A percentile compares a stretch with the other conserved stretches of the same genome.
Conservation (phyloP, 2,113 vertebrate genomes). For the Marmota flaviventris region DNA sequence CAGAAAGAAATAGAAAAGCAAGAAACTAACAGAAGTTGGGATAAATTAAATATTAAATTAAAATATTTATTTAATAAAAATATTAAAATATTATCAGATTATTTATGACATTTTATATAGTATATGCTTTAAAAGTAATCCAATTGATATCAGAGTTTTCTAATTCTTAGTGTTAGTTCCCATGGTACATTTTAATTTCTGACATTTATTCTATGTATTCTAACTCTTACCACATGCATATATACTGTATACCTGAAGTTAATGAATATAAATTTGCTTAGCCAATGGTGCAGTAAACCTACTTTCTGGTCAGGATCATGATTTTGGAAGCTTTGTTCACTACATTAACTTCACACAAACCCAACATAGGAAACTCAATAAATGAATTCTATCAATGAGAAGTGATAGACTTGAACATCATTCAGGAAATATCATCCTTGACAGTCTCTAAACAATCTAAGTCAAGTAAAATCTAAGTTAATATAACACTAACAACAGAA, state of each 20-base stretch:
- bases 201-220: background rate
- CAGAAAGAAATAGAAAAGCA: background rate
- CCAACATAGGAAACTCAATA: background rate
- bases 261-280: slow-evolving; percentile 23
- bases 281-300: background rate
- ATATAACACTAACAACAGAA: background rate
- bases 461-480: background rate
- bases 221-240: background rate
- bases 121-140: background rate
- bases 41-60: background rate
- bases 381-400: background rate
- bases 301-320: background rate
- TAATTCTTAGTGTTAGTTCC: slow-evolving; percentile 4
- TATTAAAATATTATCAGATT: slow-evolving; percentile 8
- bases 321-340: slow-evolving; percentile 26
- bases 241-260: background rate
- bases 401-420: background rate
- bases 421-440: background rate
- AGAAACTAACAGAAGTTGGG: background rate
- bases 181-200: background rate
- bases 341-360: background rate
- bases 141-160: slow-evolving; percentile 41
- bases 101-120: background rate
- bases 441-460: background rate
- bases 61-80: background rate